Conservation (phyloP, 2,113 vertebrate genomes). For the Tringa solitaria region DNA sequence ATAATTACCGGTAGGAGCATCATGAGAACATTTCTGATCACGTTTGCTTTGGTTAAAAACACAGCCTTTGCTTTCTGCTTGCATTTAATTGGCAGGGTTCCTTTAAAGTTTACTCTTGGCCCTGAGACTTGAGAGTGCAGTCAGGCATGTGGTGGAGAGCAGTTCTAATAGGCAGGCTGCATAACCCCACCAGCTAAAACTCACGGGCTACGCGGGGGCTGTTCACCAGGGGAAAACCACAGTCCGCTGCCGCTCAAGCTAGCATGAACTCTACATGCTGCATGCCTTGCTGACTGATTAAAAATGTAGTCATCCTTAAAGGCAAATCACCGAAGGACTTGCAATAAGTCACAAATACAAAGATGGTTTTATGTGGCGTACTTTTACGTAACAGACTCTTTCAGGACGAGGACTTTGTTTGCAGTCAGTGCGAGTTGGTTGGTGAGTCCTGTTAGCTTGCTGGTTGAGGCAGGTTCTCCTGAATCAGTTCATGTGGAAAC, state of each 20-base stretch:
- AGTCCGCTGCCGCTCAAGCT: slow-evolving; percentile 45
- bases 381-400: slow-evolving; percentile 17
- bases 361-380: slow-evolving; percentile 23
- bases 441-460: slow-evolving; percentile 15
- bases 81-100: slow-evolving; percentile 47
- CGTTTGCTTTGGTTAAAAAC: slow-evolving; percentile 1
- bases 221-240: slow-evolving; percentile 34
- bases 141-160: slow-evolving; percentile 56
- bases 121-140: slow-evolving; percentile 57
- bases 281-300: slow-evolving; percentile 70
- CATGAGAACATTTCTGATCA: background rate
- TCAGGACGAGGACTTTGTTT: slow-evolving; percentile 35
- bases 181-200: slow-evolving; percentile 53
- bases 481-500: slow-evolving; percentile 58
- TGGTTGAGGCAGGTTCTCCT: slow-evolving; percentile 40
- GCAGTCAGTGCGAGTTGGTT: background rate
- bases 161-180: slow-evolving; percentile 41
- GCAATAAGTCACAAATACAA: slow-evolving; percentile 36
- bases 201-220: slow-evolving; percentile 28
- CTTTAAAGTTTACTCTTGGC: slow-evolving; percentile 60
- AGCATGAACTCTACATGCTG: slow-evolving; percentile 62
- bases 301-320: slow-evolving; percentile 73
- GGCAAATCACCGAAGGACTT: slow-evolving; percentile 55
- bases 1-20: background rate
- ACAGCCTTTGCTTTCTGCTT: slow-evolving; percentile 22